These are phyloP conservation scores for Corbicula japonica DNA, from an alignment of 2,888 invertebrate species.

Conservation along the genomic window DNA sequence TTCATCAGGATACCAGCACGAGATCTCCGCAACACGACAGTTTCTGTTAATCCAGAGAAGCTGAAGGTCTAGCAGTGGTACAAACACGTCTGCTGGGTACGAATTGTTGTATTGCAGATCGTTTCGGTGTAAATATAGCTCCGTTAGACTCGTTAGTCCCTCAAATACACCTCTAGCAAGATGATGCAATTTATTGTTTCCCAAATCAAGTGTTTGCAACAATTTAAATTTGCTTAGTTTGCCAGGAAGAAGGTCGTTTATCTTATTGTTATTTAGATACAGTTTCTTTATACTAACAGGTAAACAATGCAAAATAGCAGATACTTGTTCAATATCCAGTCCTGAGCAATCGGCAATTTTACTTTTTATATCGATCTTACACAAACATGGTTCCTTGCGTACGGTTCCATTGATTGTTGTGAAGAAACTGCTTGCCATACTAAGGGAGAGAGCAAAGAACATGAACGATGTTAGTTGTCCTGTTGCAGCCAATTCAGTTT, in stretches of 20 bases:
- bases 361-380: neutral
- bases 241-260: neutral
- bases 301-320: neutral
- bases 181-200: constrained; percentile 6
- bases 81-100: neutral
- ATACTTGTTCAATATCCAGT: neutral
- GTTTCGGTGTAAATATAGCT: constrained; percentile 5
- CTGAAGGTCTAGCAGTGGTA: constrained; percentile 1
- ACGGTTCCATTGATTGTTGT: too few species aligned
- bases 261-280: constrained; percentile 6
- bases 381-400: too few species aligned
- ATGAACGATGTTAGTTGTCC: too few species aligned
- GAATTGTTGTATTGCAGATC: constrained; percentile 3
- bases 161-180: neutral
- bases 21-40: neutral
- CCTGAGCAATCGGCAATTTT: constrained; percentile 3
- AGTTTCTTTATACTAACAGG: neutral
- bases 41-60: constrained; percentile 4
- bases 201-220: neutral
- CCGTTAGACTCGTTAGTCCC: neutral
- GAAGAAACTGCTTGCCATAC: too few species aligned
- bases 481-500: too few species aligned
- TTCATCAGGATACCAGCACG: constrained; percentile 13
- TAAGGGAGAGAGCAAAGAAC: too few species aligned
- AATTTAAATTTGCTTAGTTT: neutral